These are phyloP conservation scores for Prionailurus viverrinus DNA, from an alignment of 2,113 vertebrate genomes.

Conservation along the genomic window DNA sequence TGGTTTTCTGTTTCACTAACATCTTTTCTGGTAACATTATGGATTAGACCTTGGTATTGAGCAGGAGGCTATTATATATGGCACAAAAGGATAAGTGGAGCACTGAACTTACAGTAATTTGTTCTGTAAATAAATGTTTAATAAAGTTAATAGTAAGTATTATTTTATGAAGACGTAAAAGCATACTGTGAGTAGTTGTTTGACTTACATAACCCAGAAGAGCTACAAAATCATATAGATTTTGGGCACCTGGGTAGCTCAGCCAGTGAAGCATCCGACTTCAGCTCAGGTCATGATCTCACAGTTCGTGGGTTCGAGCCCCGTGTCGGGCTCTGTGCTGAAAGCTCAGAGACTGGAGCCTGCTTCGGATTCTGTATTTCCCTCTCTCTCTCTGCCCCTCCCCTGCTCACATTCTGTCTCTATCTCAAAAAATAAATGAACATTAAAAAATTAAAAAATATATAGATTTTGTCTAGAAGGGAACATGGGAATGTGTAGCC, in stretches of 20 bases:
- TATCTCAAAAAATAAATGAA: too few relatives aligned
- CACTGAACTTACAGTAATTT: slow-evolving; percentile 17
- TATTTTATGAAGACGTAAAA: slow-evolving; percentile 39
- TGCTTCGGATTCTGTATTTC: too few relatives aligned
- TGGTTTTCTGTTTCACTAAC: slow-evolving; percentile 29
- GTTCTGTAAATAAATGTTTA: slow-evolving; percentile 54
- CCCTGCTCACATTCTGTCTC: too few relatives aligned
- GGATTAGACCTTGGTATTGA: not conserved
- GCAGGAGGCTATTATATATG: slow-evolving; percentile 16
- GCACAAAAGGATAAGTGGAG: not conserved
- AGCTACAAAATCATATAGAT: not conserved
- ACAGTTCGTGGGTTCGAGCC: too few relatives aligned
- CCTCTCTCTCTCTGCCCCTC: too few relatives aligned
- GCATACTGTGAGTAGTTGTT: not conserved
- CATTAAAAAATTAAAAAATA: not conserved
- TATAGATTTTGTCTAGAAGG: not conserved
- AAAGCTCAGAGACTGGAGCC: too few relatives aligned
- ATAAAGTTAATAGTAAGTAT: slow-evolving; percentile 61
- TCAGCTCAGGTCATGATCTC: too few relatives aligned
- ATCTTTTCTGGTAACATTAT: slow-evolving; percentile 24
- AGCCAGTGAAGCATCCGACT: too few relatives aligned
- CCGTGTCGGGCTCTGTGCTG: too few relatives aligned
- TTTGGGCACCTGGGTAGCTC: not conserved
- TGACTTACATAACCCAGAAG: not conserved
- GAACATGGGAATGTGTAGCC: not conserved